These are phyloP conservation scores for Psilopsiagon aurifrons DNA, from an alignment of 2,113 vertebrate species.

Conservation along the genomic window DNA sequence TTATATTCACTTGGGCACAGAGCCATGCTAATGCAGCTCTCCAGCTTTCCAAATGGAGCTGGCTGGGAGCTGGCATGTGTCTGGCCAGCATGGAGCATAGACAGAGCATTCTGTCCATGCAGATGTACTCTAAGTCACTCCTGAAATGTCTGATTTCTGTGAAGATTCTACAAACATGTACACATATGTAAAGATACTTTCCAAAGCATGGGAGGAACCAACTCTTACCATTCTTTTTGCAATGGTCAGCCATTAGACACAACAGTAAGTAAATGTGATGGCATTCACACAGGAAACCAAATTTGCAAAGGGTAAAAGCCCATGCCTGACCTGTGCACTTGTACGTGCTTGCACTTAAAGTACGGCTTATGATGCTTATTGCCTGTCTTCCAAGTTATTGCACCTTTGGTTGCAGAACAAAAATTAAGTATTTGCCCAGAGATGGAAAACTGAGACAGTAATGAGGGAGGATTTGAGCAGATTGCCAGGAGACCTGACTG, in stretches of 20 bases:
- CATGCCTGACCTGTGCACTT: background rate
- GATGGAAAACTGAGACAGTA: background rate
- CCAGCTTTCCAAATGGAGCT: slow-evolving; percentile 37
- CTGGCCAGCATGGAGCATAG: background rate
- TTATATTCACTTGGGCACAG: background rate
- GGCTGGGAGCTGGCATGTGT: background rate
- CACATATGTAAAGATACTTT: background rate
- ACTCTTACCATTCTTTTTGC: background rate
- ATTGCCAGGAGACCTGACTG: background rate
- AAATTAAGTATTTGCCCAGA: background rate
- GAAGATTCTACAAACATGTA: background rate
- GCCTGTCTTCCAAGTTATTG: background rate
- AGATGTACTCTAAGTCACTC: background rate
- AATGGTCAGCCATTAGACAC: background rate
- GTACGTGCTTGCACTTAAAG: background rate
- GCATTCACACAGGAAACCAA: background rate
- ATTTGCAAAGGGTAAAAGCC: background rate
- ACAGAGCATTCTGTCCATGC: background rate
- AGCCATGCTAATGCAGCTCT: slow-evolving; percentile 26
- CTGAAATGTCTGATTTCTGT: background rate
- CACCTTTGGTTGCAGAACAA: background rate
- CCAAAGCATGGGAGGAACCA: background rate
- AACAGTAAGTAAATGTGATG: background rate
- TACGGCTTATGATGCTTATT: background rate
- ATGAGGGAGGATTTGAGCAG: background rate